Base-by-base conservation (phyloP, 37 sponge, comb jelly and placozoan genomes). In the Theonella swinhoei region DNA sequence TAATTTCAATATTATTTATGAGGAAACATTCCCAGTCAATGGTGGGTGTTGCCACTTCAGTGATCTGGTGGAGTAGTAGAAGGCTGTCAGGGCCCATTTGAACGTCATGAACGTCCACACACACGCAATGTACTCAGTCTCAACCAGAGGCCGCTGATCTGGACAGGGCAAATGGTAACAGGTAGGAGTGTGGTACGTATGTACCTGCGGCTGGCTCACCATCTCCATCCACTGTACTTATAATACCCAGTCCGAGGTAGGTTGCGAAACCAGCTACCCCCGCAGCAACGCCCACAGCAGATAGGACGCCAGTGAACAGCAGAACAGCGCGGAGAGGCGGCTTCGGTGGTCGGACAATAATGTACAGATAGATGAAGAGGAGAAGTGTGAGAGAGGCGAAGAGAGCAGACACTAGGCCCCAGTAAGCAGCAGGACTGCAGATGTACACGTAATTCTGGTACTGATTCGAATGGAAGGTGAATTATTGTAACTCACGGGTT, bases 311-410 rank as follows among this genome's bases (percentile, higher is more conserved):
- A 34, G 74, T 80, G 1, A 66, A 54, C 5, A 23, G n/a, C 38
- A 87, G 80, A 5, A 87, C 43, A 30, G 25, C 31, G 19, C 39
- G 54, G 22, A 47, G 58, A 24, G 75, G 66, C 25, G 47, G 23
- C 0, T 19, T 14, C 22, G 33, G 61, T 31, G 38, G 22, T 37
- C 72, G 61, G 66, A 34, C 25, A 60, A 42, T 66, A 75, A 92
- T 37, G 85, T 84, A 64, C 88, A 92, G 72, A 60, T 95, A 74
- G 86, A 90, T 32, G 76, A 72, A 70, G 40, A 87, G 42, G 75
- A 62, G 28, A 11, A 80, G 69, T 43, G 39, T 71, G 24, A 83
- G 42, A 26, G 54, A 37, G 47, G 82, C 78, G 1, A 80, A 36
- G 4, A 77, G 37, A 82, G 93, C 86, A 1, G 93, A 93, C 0